Percentiles rank a stretch among this genome's conserved stretches.
phyloP scores from a whole-genome alignment of 1,140 invertebrate genomes.

The Antheraea mylitta region DNA sequence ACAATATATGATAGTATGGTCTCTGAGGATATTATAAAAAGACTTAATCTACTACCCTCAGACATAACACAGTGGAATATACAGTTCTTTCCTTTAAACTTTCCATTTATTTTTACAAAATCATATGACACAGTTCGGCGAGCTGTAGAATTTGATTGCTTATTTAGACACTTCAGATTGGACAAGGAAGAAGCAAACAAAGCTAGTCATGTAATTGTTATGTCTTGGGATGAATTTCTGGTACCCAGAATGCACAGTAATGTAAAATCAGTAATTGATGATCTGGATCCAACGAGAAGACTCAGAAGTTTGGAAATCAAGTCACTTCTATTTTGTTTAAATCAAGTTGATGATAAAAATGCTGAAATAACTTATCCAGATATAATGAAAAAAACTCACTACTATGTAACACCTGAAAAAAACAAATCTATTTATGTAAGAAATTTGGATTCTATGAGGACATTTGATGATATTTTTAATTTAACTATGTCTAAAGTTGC shows the following conservation, averaged over 20 bases:
- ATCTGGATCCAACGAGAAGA: conserved; percentile 65
- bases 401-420: conserved; percentile 56
- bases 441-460: conserved; percentile 69
- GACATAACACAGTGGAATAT: conserved; percentile 77
- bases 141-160: conserved; percentile 83
- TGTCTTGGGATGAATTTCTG: conserved; percentile 84
- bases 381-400: conserved; percentile 74
- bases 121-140: conserved; percentile 69
- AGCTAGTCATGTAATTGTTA: conserved; percentile 77
- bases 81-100: conserved; percentile 78
- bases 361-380: conserved; percentile 66
- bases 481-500: conserved; percentile 45
- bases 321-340: conserved; percentile 67
- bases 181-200: conserved; percentile 69
- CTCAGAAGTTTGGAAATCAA: conserved; percentile 51
- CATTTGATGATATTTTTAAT: conserved; percentile 69
- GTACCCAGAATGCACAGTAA: conserved; percentile 80
- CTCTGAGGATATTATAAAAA: conserved; percentile 76
- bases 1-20: conserved; percentile 80
- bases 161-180: conserved; percentile 76
- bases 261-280: conserved; percentile 60
- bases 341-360: conserved; percentile 73
- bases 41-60: conserved; percentile 74
- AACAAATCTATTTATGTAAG: conserved; percentile 53
- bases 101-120: conserved; percentile 71